Evolutionary conservation across 1,140 invertebrate species (phyloP), one percentile per base, ranked within the genome.

Genomic region (Trichonephila inaurata): DNA sequence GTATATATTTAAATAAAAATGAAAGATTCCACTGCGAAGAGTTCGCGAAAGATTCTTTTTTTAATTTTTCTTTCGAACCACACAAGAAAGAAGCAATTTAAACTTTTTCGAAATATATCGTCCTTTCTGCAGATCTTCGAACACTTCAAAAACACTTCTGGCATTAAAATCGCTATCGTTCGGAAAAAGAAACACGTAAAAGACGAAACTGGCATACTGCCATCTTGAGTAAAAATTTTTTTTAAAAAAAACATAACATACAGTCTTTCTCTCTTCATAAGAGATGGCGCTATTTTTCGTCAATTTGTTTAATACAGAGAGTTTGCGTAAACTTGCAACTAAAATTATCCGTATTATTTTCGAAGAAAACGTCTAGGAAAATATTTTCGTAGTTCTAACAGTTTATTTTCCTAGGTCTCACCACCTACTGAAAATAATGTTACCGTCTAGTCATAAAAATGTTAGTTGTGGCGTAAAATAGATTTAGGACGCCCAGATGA

Each of bases 151-250:
- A 89, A 66, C 64, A 33, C 61, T 89, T 69, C 51, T 51, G 66
- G 62, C 40, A 89, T 89, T 69, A 33, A 89, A 89, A 89, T 44
- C 62, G 87, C 87, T 61, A 44, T 89, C 87, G 62, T 89, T 40
- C 24, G 16, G 62, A 44, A 69, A 69, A 51, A 51, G 51, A 89
- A 89, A 89, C 40, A 44, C 18, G 28, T 61, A 51, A 28, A 21
- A 61, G 33, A n/a, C 7, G 28, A 19, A 69, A 40, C 33, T 89
- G 87, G 87, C 87, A 14, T 69, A 28, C 8, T 89, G 87, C 85
- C 85, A 69, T 21, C 64, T 64, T 19, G 10, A 19, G 51, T 12
- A 10, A 51, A 51, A 51, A 51, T 5, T 5, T 51, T 12, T 40
- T 3, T 3, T n/a, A n/a, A 40, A 40, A 5, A 21, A 86, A 86